These are phyloP conservation scores for Melikaiella ostensackeni DNA, from an alignment of 2,888 invertebrate species.

Conservation along the genomic window DNA sequence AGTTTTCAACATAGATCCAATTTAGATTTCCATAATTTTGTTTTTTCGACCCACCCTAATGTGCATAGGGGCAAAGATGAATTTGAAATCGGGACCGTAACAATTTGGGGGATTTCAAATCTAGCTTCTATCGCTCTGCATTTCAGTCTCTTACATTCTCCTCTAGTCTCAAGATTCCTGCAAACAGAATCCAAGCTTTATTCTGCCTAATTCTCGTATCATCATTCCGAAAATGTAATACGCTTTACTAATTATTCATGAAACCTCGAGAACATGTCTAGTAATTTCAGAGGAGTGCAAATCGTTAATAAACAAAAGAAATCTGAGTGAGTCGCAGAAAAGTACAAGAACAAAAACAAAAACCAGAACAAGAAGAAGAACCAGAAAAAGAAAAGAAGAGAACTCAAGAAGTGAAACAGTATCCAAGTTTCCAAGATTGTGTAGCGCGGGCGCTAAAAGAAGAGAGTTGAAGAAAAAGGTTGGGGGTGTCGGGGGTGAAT, in stretches of 20 bases:
- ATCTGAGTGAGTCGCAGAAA: neutral
- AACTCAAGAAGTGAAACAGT: slow-evolving; percentile 14
- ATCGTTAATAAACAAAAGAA: neutral
- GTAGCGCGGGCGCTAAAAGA: slow-evolving; percentile 29
- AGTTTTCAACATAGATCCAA: too few species aligned
- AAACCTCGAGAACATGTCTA: neutral
- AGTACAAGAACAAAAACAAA: neutral
- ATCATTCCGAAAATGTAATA: neutral
- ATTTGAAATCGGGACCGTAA: too few species aligned
- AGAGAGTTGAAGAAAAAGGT: slow-evolving; percentile 28
- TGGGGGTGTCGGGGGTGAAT: slow-evolving; percentile 19
- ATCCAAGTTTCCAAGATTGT: slow-evolving; percentile 13
- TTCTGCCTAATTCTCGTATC: neutral
- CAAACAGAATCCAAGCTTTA: neutral
- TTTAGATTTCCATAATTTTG: too few species aligned
- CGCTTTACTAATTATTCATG: neutral
- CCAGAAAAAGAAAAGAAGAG: neutral
- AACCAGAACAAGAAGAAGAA: neutral
- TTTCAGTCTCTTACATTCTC: neutral
- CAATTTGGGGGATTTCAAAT: neutral
- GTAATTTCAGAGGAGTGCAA: neutral
- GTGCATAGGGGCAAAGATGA: too few species aligned
- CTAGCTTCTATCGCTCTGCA: too few species aligned
- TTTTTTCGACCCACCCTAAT: too few species aligned
- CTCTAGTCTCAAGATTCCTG: neutral